Evolutionary conservation across 2,113 vertebrate species (phyloP).

Genomic region (Callospermophilus lateralis): DNA sequence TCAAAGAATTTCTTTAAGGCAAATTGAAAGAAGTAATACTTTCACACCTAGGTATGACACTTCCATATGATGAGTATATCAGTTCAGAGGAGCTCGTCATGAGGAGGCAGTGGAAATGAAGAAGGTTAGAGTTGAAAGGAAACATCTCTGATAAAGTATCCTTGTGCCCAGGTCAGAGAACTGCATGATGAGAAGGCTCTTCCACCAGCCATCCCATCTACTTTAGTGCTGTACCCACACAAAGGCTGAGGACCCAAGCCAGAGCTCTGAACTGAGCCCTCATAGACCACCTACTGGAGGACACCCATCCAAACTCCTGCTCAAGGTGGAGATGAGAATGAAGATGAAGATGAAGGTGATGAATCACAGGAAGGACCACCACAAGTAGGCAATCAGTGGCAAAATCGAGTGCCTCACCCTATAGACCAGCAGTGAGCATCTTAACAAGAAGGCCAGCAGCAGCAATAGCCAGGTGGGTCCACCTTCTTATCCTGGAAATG

Average conservation of each 20-base stretch:
- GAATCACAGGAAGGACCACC: not conserved
- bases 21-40: not conserved
- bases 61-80: not conserved
- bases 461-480: too few species aligned
- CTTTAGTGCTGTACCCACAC: not conserved
- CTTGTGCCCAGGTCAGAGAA: not conserved
- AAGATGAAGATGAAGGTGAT: not conserved
- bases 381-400: not conserved
- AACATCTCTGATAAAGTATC: not conserved
- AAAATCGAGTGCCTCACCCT: accelerated
- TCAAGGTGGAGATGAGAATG: not conserved
- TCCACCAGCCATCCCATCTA: too few species aligned
- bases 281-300: not conserved
- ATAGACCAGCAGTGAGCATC: not conserved
- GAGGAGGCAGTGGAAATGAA: too few species aligned
- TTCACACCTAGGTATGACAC: not conserved
- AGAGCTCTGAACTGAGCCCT: not conserved
- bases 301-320: not conserved
- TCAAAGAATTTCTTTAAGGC: too few species aligned
- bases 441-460: too few species aligned
- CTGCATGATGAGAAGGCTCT: not conserved
- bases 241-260: not conserved
- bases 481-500: not conserved
- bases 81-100: not conserved
- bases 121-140: not conserved